Percentiles rank a stretch among this genome's conserved stretches.
Evolutionary conservation across 1,140 invertebrate genomes (phyloP).

Genomic region (Papilio aristodemus): DNA sequence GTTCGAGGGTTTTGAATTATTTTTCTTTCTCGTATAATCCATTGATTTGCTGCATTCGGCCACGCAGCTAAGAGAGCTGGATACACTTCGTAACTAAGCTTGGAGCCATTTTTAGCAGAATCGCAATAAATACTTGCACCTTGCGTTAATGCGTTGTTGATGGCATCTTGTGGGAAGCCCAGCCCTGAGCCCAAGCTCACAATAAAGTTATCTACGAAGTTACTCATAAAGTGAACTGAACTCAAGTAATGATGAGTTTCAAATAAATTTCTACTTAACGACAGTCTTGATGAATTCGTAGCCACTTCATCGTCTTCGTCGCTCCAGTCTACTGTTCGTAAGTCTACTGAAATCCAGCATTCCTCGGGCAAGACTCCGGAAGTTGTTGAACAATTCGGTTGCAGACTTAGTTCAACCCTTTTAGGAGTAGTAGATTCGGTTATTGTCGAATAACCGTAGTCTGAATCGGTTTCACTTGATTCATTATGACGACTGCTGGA

Average conservation of each 20-base stretch:
- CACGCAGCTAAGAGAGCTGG: conserved; percentile 84
- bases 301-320: conserved; percentile 65
- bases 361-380: conserved; percentile 73
- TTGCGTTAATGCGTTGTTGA: conserved; percentile 77
- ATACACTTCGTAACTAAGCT: conserved; percentile 82
- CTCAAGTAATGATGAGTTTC: conserved; percentile 81
- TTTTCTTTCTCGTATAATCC: conserved; percentile 81
- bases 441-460: conserved; percentile 81
- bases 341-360: conserved; percentile 74
- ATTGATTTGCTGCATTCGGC: conserved; percentile 84
- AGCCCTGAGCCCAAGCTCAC: conserved; percentile 79
- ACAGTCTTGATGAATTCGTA: conserved; percentile 58
- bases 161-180: conserved; percentile 74
- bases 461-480: conserved; percentile 81
- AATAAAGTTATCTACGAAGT: conserved; percentile 83
- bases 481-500: conserved; percentile 73
- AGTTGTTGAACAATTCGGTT: conserved; percentile 56
- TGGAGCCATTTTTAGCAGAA: conserved; percentile 63
- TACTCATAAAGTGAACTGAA: conserved; percentile 82
- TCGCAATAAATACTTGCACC: conserved; percentile 83
- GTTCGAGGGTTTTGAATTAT: conserved; percentile 80
- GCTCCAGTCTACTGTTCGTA: conserved; percentile 59
- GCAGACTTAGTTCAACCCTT: conserved; percentile 66
- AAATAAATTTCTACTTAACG: conserved; percentile 74
- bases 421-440: conserved; percentile 72